These are phyloP conservation scores for Aspidiotus destructor DNA, from an alignment of 2,888 invertebrate species.

Conservation along the genomic window DNA sequence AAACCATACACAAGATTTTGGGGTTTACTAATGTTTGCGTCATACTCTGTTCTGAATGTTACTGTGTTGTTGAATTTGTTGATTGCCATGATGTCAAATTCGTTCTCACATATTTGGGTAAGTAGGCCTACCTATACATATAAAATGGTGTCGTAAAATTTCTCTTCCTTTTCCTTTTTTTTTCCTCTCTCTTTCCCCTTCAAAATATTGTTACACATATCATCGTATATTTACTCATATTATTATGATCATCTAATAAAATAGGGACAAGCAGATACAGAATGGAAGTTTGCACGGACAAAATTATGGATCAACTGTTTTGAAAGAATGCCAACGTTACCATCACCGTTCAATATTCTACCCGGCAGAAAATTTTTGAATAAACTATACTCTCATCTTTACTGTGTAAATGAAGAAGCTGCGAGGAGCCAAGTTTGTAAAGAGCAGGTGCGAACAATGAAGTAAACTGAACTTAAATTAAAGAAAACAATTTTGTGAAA, in stretches of 20 bases:
- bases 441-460: background rate
- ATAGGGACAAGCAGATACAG: slow-evolving; percentile 84
- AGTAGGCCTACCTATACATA: slow-evolving; percentile 41
- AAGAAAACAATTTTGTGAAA: background rate
- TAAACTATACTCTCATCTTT: background rate
- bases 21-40: slow-evolving; percentile 92
- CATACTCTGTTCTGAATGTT: slow-evolving; percentile 88
- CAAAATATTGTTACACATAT: no score
- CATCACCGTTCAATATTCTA: slow-evolving; percentile 81
- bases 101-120: slow-evolving; percentile 84
- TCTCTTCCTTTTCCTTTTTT: background rate
- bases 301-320: slow-evolving; percentile 94
- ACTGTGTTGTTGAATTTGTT: slow-evolving; percentile 86
- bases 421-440: background rate
- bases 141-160: background rate
- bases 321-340: slow-evolving; percentile 79
- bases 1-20: slow-evolving; percentile 87
- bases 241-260: background rate
- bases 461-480: background rate
- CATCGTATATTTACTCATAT: no score
- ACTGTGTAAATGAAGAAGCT: no score
- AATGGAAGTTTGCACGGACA: slow-evolving; percentile 94
- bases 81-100: slow-evolving; percentile 98
- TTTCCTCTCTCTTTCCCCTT: no score
- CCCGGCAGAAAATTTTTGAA: slow-evolving; percentile 54